phyloP scores from a whole-genome alignment of 2,797 vertebrate species.

The Gobio occitaniae region DNA sequence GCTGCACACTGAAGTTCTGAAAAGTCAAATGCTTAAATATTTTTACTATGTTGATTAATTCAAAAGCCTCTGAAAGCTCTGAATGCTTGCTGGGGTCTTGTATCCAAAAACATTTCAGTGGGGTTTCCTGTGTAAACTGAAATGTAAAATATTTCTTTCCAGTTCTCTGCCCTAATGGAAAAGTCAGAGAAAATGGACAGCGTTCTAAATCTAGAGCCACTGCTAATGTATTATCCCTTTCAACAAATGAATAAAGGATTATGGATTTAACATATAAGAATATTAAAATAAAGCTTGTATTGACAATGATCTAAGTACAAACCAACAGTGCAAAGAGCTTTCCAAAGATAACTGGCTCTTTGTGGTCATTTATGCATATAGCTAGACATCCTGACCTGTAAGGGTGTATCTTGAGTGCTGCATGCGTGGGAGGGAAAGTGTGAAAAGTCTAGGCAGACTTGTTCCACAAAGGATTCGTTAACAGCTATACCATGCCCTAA shows the following conservation, averaged over 20 bases:
- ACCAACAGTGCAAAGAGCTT: conserved; percentile 33
- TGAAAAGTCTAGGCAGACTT: conserved; percentile 33
- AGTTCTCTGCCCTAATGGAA: conserved; percentile 20
- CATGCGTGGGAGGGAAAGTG: conserved; percentile 25
- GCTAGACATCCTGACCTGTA: conserved; percentile 9
- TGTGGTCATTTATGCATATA: conserved; percentile 29
- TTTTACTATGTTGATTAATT: conserved; percentile 10
- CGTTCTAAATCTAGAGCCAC: conserved; percentile 1
- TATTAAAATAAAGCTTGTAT: conserved; percentile 4
- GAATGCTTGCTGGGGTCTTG: not conserved
- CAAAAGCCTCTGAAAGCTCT: conserved; percentile 23
- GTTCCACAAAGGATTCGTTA: not conserved
- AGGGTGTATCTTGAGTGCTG: conserved; percentile 39
- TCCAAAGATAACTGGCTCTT: conserved; percentile 23
- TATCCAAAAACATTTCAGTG: conserved; percentile 21
- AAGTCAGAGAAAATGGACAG: not conserved
- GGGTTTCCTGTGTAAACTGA: conserved; percentile 1
- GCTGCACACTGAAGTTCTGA: not conserved
- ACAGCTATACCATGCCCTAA: not conserved
- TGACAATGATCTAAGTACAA: conserved; percentile 20
- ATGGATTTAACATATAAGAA: conserved; percentile 21
- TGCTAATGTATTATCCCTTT: conserved; percentile 7
- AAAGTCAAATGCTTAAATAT: conserved; percentile 26
- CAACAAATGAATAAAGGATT: conserved; percentile 39
- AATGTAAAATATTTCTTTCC: not conserved